Conservation (phyloP, 2,797 vertebrate genomes). For the Gadopsis marmoratus region DNA sequence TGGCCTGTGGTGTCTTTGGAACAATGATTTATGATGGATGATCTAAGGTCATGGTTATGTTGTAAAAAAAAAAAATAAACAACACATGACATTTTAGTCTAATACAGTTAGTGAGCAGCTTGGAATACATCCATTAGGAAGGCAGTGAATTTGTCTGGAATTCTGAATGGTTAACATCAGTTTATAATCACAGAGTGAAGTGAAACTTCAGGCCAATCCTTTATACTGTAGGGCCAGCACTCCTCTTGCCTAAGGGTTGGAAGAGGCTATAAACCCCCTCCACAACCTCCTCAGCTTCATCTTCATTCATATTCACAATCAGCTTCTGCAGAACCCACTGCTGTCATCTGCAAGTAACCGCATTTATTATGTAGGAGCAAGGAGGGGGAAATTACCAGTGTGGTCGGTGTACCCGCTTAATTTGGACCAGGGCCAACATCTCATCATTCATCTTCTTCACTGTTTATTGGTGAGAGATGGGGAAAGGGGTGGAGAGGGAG, state of each 20-base stretch:
- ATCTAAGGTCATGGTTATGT: constrained; percentile 31
- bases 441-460: constrained; percentile 68
- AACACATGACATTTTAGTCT: constrained; percentile 8
- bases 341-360: constrained; percentile 65
- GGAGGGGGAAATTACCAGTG: constrained; percentile 47
- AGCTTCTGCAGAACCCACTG: constrained; percentile 55
- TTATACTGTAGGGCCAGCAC: constrained; percentile 25
- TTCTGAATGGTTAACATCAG: constrained; percentile 1
- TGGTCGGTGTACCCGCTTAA: constrained; percentile 54
- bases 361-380: constrained; percentile 59
- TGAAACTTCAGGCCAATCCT: constrained; percentile 27
- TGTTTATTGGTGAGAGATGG: constrained; percentile 60
- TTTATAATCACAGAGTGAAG: constrained; percentile 22
- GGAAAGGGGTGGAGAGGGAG: constrained; percentile 36
- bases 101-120: constrained; percentile 22
- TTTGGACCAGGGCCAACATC: constrained; percentile 63
- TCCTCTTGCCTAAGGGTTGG: constrained; percentile 25
- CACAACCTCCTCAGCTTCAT: constrained; percentile 13
- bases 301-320: constrained; percentile 68
- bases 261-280: constrained; percentile 19
- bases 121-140: constrained; percentile 9
- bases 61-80: neutral
- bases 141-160: constrained; percentile 1
- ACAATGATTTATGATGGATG: constrained; percentile 42
- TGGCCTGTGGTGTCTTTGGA: constrained; percentile 43